Conservation (phyloP, 1,140 invertebrate genomes). For the Charaxes varanes region DNA sequence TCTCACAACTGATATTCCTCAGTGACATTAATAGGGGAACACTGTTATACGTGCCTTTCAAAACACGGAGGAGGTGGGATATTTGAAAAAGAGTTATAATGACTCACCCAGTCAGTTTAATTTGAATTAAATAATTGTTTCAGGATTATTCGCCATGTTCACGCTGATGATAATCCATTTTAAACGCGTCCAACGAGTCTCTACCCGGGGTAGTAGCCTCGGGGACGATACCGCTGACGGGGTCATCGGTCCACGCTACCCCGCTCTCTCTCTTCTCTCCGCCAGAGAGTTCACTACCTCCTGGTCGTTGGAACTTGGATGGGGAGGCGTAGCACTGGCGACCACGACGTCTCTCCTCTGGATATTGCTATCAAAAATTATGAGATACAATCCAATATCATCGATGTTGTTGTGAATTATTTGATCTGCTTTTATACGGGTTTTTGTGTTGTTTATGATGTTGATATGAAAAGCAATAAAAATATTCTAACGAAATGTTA, state of each 20-base stretch:
- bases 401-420: conserved; percentile 76
- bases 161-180: conserved; percentile 93
- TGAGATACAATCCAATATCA: conserved; percentile 89
- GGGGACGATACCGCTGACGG: conserved; percentile 80
- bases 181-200: conserved; percentile 81
- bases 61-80: too few relatives aligned
- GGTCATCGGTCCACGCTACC: conserved; percentile 75
- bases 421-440: too few relatives aligned
- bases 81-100: too few relatives aligned
- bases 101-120: too few relatives aligned
- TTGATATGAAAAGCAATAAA: too few relatives aligned
- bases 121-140: too few relatives aligned
- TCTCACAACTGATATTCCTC: too few relatives aligned
- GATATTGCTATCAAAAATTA: conserved; percentile 91
- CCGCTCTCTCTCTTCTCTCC: conserved; percentile 63
- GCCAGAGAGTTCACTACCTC: conserved; percentile 84
- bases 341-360: conserved; percentile 86
- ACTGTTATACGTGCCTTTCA: too few relatives aligned
- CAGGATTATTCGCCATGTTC: conserved; percentile 91
- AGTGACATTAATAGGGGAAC: too few relatives aligned
- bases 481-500: too few relatives aligned
- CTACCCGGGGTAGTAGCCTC: conserved; percentile 73
- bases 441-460: too few relatives aligned
- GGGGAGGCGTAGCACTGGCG: conserved; percentile 86
- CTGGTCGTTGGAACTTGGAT: conserved; percentile 89